phyloP scores from a whole-genome alignment of 2,888 invertebrate genomes.

The Xiphydria camelus region DNA sequence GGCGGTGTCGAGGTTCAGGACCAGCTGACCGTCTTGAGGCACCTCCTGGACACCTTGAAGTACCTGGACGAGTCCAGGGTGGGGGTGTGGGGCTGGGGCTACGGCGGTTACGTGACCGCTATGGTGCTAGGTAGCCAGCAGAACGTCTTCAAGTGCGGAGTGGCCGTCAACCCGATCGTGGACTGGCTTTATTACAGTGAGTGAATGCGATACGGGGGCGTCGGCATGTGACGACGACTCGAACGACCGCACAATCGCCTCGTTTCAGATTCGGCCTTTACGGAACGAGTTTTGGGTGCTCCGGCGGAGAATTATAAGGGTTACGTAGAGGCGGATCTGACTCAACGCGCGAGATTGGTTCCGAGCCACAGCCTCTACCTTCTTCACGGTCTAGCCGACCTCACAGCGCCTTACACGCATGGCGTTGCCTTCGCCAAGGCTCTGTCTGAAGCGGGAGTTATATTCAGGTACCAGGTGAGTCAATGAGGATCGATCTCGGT shows the following conservation, averaged over 20 bases:
- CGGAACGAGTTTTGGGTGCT: constrained; percentile 89
- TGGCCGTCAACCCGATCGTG: constrained; percentile 91
- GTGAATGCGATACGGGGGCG: constrained; percentile 50
- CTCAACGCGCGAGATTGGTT: constrained; percentile 85
- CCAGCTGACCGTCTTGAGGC: constrained; percentile 83
- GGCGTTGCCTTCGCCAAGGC: constrained; percentile 87
- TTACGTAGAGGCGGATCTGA: constrained; percentile 90
- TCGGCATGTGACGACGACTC: too few relatives aligned
- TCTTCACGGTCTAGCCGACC: constrained; percentile 91
- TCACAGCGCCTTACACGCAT: constrained; percentile 92
- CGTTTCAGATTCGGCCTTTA: constrained; percentile 85
- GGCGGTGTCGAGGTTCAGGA: constrained; percentile 92
- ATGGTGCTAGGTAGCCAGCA: constrained; percentile 85
- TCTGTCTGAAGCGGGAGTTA: constrained; percentile 82
- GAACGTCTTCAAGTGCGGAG: constrained; percentile 87
- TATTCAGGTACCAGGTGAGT: constrained; percentile 88
- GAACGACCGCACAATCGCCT: too few relatives aligned
- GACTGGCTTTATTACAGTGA: constrained; percentile 96
- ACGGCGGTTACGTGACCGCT: constrained; percentile 93
- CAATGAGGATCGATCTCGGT: too few relatives aligned
- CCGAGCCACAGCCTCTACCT: constrained; percentile 86
- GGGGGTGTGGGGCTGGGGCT: constrained; percentile 97
- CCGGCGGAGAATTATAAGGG: constrained; percentile 87
- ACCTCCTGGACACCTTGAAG: constrained; percentile 78
- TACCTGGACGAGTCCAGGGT: constrained; percentile 86